Evolutionary conservation across 2,113 vertebrate genomes (phyloP).

Genomic region (Dolichallabes microphthalmus): DNA sequence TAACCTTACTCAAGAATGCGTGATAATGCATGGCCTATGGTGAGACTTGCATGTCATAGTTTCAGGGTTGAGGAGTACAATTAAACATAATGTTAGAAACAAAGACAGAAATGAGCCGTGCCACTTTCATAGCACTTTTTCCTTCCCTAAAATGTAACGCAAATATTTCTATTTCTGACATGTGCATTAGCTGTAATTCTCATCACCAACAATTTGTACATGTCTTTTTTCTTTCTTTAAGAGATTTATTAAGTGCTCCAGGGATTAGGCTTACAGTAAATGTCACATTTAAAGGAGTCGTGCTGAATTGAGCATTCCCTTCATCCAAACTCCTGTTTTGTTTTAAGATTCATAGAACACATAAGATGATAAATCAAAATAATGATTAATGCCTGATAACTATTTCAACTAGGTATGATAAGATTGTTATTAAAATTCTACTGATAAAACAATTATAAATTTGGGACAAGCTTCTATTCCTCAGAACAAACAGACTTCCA

Average conservation of each 20-base stretch:
- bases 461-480: neutral
- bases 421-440: neutral
- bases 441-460: neutral
- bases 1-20: neutral
- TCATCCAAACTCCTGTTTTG: neutral
- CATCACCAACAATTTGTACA: neutral
- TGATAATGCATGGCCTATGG: neutral
- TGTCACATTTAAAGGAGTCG: neutral
- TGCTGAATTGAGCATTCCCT: neutral
- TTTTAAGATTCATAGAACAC: neutral
- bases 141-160: neutral
- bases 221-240: neutral
- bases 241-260: neutral
- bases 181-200: neutral
- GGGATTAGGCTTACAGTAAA: neutral
- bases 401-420: neutral
- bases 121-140: neutral
- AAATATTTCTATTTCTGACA: neutral
- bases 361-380: neutral
- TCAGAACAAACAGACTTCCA: neutral
- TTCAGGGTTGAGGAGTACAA: neutral
- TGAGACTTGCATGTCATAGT: neutral
- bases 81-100: neutral
- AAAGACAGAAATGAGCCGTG: neutral
- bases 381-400: neutral